Evolutionary conservation across 2,113 vertebrate species (phyloP), one percentile per base, ranked within the genome.

Genomic region (Pteruthius melanotis): DNA sequence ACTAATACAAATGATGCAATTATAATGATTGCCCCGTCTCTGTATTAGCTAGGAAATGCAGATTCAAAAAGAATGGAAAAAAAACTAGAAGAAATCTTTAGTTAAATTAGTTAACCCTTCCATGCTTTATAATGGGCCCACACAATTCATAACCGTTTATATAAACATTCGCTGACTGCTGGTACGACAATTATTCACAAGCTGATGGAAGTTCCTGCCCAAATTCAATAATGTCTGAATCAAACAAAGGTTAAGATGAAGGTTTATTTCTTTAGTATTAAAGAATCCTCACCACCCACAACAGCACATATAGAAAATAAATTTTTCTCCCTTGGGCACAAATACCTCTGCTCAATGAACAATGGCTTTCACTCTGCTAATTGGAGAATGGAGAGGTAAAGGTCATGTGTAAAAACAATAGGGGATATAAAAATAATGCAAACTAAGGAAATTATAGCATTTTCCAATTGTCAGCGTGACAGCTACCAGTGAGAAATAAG

Each of bases 391-490:
- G 74, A 97, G 93, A 96, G 76, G 80, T 90, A 95, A 93, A 97
- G 95, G 95, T 97, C 97, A 97, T 94, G 95, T 96, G 95, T 96
- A 97, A 96, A 97, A 97, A 97, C 97, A 97, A 97, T 97, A 97
- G 97, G 94, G 89, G 89, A 94, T 94, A 97, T 89, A 96, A 95
- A 97, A 97, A 94, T 95, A 94, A 97, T 93, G 94, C 89, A 96
- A 77, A 93, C 83, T 95, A 97, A 97, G 93, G 94, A 97, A 97
- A 93, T 91, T 87, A 96, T 66, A 82, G 84, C 90, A 94, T 93
- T 96, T 97, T 95, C 91, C 94, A 96, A 89, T 66, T 96, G 93
- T 94, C 95, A 97, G 63, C 3, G 30, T 97, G 94, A 97, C 96
- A 97, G 78, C 89, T 83, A 92, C 90, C 85, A 83, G 77, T 91